A percentile compares a stretch with the other conserved stretches of the same genome.
Conservation (phyloP, 2,797 vertebrate genomes). For the Champsocephalus gunnari region DNA sequence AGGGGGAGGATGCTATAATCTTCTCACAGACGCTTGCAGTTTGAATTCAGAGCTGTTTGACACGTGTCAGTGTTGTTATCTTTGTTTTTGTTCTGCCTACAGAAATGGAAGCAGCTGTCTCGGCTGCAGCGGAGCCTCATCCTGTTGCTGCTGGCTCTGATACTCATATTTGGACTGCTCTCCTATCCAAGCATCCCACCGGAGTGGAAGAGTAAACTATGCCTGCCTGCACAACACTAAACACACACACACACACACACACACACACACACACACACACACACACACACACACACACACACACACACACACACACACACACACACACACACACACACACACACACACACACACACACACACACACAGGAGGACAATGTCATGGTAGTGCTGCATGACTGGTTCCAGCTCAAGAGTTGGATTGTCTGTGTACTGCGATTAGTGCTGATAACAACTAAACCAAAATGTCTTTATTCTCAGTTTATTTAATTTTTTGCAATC, state of each 20-base stretch:
- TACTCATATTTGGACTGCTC: slow-evolving; percentile 88
- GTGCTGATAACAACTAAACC: no score
- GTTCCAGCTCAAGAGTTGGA: slow-evolving; percentile 21
- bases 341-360: slow-evolving; percentile 4
- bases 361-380: background rate
- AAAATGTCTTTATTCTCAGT: no score
- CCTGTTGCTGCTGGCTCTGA: slow-evolving; percentile 87
- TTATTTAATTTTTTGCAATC: no score
- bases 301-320: slow-evolving; percentile 4
- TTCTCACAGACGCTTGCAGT: background rate
- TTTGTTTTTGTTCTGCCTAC: slow-evolving; percentile 39
- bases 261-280: slow-evolving; percentile 8
- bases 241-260: background rate
- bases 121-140: slow-evolving; percentile 92
- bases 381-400: background rate
- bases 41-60: slow-evolving; percentile 20
- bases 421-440: background rate
- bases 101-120: slow-evolving; percentile 99
- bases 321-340: background rate
- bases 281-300: background rate
- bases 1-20: background rate
- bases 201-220: slow-evolving; percentile 87
- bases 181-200: slow-evolving; percentile 85
- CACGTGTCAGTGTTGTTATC: slow-evolving; percentile 5
- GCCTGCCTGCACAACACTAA: background rate